phyloP scores from a whole-genome alignment of 2,888 invertebrate genomes.

The Heteromurus nitidus region DNA sequence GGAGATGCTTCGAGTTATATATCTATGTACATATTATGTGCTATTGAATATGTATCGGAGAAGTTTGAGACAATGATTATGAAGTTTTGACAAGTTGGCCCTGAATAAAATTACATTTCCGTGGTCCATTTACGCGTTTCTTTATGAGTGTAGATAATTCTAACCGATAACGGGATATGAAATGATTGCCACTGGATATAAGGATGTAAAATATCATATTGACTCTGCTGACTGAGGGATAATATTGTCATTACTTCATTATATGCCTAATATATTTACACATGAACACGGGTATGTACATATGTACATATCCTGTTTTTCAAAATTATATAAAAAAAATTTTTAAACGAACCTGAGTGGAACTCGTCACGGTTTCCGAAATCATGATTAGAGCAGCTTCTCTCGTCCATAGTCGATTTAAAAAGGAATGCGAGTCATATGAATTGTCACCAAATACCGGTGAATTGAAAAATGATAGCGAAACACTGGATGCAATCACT shows the following conservation, averaged over 20 bases:
- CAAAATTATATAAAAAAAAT: not conserved
- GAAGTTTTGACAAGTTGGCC: too few species aligned
- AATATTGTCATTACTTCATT: not conserved
- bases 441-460: not conserved
- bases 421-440: conserved; percentile 30
- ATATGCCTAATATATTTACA: not conserved
- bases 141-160: too few species aligned
- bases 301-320: not conserved
- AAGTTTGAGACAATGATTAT: too few species aligned
- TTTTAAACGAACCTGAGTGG: conserved; percentile 40
- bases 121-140: too few species aligned
- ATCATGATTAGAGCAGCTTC: conserved; percentile 36
- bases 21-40: too few species aligned
- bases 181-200: not conserved
- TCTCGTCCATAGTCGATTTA: conserved; percentile 34
- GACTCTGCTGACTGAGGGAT: not conserved
- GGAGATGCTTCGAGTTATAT: too few species aligned
- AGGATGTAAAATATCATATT: not conserved
- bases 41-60: too few species aligned
- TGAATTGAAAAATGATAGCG: not conserved
- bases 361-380: conserved; percentile 41
- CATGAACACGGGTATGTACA: not conserved
- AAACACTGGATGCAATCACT: too few species aligned
- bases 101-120: too few species aligned
- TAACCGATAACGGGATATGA: not conserved